These are phyloP conservation scores for Pyrocoelia pectoralis DNA, from an alignment of 2,888 invertebrate genomes.

Conservation along the genomic window DNA sequence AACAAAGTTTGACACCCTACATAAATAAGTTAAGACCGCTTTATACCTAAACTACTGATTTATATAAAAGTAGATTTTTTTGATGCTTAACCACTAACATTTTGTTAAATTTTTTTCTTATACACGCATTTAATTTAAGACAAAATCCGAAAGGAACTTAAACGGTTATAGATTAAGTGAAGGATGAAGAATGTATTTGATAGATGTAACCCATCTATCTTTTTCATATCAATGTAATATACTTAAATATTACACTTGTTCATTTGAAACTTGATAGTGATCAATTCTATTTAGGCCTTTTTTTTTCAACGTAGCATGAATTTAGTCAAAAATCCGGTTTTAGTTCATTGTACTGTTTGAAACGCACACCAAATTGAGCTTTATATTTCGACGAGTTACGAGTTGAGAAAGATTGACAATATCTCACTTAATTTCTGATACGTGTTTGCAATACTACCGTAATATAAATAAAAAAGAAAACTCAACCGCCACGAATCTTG, in stretches of 20 bases:
- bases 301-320: conserved; percentile 43
- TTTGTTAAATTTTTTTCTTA: no score
- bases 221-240: conserved; percentile 29
- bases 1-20: conserved; percentile 40
- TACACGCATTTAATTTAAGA: no score
- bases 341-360: conserved; percentile 36
- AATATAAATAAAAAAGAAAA: conserved; percentile 23
- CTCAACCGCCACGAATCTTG: conserved; percentile 21
- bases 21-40: conserved; percentile 35
- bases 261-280: conserved; percentile 44
- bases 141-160: neutral
- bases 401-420: conserved; percentile 11
- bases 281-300: conserved; percentile 40
- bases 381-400: conserved; percentile 16
- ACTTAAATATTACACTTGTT: conserved; percentile 43
- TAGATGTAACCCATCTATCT: conserved; percentile 21
- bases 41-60: conserved; percentile 23
- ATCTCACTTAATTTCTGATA: conserved; percentile 24
- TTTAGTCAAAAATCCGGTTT: conserved; percentile 46
- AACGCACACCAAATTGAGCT: conserved; percentile 29
- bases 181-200: conserved; percentile 2
- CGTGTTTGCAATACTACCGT: conserved; percentile 25
- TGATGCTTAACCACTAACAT: no score
- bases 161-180: no score
- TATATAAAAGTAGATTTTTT: conserved; percentile 14